Evolutionary conservation across 2,888 invertebrate genomes (phyloP).

Genomic region (Sicus ferrugineus): DNA sequence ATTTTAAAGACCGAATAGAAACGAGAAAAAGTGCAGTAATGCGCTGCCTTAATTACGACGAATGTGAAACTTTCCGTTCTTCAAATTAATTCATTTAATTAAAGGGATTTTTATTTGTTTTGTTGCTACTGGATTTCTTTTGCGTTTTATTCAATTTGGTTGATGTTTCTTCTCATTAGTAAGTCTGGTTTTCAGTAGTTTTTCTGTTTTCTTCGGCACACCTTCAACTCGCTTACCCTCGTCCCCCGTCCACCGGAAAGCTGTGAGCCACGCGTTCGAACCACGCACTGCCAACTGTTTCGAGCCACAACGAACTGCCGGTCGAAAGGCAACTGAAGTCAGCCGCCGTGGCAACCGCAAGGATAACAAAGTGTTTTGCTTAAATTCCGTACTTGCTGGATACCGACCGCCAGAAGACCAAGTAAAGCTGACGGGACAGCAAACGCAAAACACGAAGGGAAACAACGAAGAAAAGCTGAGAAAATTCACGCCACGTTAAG

Average conservation of each 20-base stretch:
- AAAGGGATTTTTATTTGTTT: not conserved
- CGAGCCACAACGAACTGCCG: not conserved
- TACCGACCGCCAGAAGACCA: no score
- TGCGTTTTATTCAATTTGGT: not conserved
- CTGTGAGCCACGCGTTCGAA: not conserved
- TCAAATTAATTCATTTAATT: not conserved
- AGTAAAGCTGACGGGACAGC: no score
- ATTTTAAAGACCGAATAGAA: slow-evolving; percentile 1
- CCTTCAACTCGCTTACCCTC: not conserved
- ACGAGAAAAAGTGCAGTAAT: not conserved
- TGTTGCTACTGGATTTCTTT: not conserved
- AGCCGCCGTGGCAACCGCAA: not conserved
- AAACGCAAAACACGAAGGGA: no score
- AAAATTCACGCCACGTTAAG: no score
- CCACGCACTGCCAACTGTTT: not conserved
- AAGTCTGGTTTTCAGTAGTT: not conserved
- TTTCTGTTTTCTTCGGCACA: not conserved
- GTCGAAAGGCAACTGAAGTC: slow-evolving; percentile 15
- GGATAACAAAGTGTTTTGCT: not conserved
- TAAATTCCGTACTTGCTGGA: no score
- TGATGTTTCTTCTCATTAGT: not conserved
- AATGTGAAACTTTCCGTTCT: not conserved
- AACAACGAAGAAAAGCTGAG: no score
- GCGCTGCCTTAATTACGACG: not conserved
- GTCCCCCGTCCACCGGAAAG: not conserved